Evolutionary conservation across 2,888 invertebrate genomes (phyloP).

Genomic region (Synanthedon andrenaeformis): DNA sequence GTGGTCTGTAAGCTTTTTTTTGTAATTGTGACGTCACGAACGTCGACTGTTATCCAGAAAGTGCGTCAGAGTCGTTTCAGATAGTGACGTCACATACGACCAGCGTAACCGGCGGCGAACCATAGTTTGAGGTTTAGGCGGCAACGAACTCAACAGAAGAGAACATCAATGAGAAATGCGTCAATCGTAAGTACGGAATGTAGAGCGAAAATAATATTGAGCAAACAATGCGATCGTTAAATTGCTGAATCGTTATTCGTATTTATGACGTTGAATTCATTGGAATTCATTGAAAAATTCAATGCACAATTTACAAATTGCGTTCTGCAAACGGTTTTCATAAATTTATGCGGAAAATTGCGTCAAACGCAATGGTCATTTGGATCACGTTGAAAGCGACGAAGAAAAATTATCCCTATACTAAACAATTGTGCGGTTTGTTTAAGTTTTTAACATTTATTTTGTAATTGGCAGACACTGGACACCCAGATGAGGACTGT

Average conservation of each 20-base stretch:
- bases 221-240: background rate
- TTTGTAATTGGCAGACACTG: constrained; percentile 19
- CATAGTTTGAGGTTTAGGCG: constrained; percentile 52
- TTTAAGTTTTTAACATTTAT: background rate
- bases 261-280: background rate
- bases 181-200: constrained; percentile 48
- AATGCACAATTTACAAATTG: background rate
- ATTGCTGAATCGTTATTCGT: background rate
- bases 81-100: constrained; percentile 30
- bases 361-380: background rate
- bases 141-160: constrained; percentile 12
- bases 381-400: background rate
- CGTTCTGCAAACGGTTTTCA: constrained; percentile 6
- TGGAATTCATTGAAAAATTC: too few relatives aligned
- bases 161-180: constrained; percentile 22
- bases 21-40: constrained; percentile 25
- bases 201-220: constrained; percentile 8
- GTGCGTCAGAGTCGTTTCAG: constrained; percentile 60
- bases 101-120: constrained; percentile 33
- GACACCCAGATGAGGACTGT: constrained; percentile 19
- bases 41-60: constrained; percentile 34
- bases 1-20: constrained; percentile 10
- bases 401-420: background rate
- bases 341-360: constrained; percentile 3
- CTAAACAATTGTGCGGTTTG: background rate